Evolutionary conservation across 2,113 vertebrate genomes (phyloP), one percentile per base, ranked within the genome.

Genomic region (Apistogramma diplotaenia): DNA sequence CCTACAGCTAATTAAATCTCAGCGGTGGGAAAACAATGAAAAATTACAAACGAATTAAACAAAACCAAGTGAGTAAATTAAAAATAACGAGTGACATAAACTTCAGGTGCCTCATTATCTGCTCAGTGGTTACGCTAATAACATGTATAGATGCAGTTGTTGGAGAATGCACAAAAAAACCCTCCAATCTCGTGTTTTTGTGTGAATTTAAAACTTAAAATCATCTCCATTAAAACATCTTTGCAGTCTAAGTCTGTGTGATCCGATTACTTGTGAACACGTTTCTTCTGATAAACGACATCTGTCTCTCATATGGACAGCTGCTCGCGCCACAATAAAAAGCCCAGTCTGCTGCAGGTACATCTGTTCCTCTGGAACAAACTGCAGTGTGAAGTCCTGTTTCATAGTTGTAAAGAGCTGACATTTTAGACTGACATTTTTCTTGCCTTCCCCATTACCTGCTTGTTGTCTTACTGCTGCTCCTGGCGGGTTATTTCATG

Each of bases 1-100:
- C 84, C 62, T 84, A 81, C 59, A 74, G 85, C 84, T 81, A 90
- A 91, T 90, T 85, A 89, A 89, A 89, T 76, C 75, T 54, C 79
- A 71, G 74, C 65, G 70, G 67, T 81, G 78, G 54, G 57, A 74
- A 83, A 86, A 86, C 76, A 89, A 87, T 76, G 55, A 19, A 86
- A 78, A 80, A 87, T 78, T 35, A 56, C 61, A 71, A 79, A 85
- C 25, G 82, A 85, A 79, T 79, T 76, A 55, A 90, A 88, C 46
- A 76, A 33, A 86, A 72, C 33, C 25, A 78, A 76, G 5, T 58
- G 55, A 87, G 85, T 78, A 81, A 79, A 87, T 83, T 55, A 60
- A 81, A 83, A 12, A 35, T 43, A 79, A 87, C 3, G 6, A 51
- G 56, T 55, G 55, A 61, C 58, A 79, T 84, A 57, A 70, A 85